Evolutionary conservation across 2,113 vertebrate species (phyloP), one percentile per base, ranked within the genome.

Genomic region (Malurus melanocephalus): DNA sequence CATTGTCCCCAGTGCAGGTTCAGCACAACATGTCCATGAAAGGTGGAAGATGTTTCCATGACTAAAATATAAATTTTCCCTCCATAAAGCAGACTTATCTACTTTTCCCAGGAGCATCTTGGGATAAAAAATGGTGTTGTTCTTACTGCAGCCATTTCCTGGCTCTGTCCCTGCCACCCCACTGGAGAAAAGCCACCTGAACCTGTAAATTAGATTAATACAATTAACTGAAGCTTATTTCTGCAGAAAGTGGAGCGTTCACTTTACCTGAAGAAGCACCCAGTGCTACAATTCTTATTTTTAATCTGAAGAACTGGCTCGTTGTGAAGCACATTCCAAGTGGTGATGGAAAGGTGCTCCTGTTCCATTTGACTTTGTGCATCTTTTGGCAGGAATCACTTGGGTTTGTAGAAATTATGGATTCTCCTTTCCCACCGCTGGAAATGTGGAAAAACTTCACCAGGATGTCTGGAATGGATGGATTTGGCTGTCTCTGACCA

Each of bases 401-500:
- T 26, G 19, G 30, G 5, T 46, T 92, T 68, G 64, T 61, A 68
- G 55, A 82, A 88, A 82, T 43, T 45, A 22, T 2, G 9, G 28
- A 24, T 87, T 52, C 33, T 72, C 38, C 33, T 65, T 83, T 69
- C 33, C 42, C 38, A 62, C n/a, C 35, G 8, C 6, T 53, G 61
- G 51, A 49, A 88, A 52, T 14, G 12, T 45, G 46, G 73, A 77
- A 28, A 43, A 87, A 16, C 48, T 57, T 64, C 77, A 21, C 35
- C 5, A 3, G 78, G n/a, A 30, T 38, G 55, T 24, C 59, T 81
- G 69, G 35, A 43, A 60, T 18, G 16, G 4, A 14, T 13, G 68
- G 64, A 10, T n/a, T 48, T 2, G 2, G 2, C 38, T 32, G 0
- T 5, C 21, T 57, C 19, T 79, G 68, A 22, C 7, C 1, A 0